Evolutionary conservation across 1,140 invertebrate species (phyloP).

Genomic region (Drosophila miranda): DNA sequence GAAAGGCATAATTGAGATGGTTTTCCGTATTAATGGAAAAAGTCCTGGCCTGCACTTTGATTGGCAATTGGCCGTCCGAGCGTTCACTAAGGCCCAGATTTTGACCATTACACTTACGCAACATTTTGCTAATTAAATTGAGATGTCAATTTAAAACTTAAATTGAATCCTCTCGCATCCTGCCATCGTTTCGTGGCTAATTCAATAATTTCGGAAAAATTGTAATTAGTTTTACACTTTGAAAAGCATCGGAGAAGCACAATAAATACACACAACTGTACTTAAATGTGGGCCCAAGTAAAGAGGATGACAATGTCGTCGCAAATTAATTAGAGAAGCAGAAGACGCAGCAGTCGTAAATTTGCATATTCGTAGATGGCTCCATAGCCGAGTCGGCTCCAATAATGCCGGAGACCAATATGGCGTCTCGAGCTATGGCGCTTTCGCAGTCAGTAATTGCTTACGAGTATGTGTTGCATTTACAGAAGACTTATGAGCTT

Average conservation of each 20-base stretch:
- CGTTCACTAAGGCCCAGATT: not conserved
- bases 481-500: slow-evolving; percentile 57
- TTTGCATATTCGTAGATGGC: slow-evolving; percentile 32
- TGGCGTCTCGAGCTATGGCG: slow-evolving; percentile 29
- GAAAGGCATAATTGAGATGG: too few relatives aligned
- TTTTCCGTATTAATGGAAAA: not conserved
- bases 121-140: slow-evolving; percentile 36
- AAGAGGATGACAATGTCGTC: too few relatives aligned
- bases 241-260: not conserved
- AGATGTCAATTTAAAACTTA: slow-evolving; percentile 28
- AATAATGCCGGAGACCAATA: slow-evolving; percentile 1
- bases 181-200: slow-evolving; percentile 8
- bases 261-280: slow-evolving; percentile 4
- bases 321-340: too few relatives aligned
- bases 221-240: slow-evolving; percentile 49
- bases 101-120: not conserved
- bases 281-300: too few relatives aligned
- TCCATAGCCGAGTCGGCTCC: slow-evolving; percentile 3
- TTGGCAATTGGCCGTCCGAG: slow-evolving; percentile 10
- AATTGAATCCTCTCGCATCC: not conserved
- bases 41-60: slow-evolving; percentile 10
- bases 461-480: slow-evolving; percentile 44
- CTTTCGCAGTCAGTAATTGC: slow-evolving; percentile 50
- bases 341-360: not conserved
- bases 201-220: slow-evolving; percentile 39